Base-by-base conservation (phyloP, 2,888 invertebrate genomes). In the Drosophila atripex region DNA sequence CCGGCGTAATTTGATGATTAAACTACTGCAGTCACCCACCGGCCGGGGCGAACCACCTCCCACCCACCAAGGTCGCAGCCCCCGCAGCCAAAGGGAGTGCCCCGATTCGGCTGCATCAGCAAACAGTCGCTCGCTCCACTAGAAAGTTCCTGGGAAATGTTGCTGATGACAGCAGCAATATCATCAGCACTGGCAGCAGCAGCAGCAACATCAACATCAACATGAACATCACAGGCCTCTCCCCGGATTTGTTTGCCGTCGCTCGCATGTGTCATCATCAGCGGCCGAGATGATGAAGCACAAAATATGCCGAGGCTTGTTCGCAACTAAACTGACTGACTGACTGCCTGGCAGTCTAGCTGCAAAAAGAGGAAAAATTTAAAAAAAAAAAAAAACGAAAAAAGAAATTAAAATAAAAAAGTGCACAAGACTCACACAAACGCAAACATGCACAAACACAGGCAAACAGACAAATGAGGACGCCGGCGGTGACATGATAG, bases 401-500 rank as follows among this genome's bases (percentile, higher is more conserved):
- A 39, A 52, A 16, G 58, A 52, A 41, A 49, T 41, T 65, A 73
- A 58, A 65, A 66, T 77, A 41, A 39, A 41, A 38, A 41, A 41
- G 39, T 41, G 39, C 65, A 71, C 63, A 58, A 7, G 25, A 28
- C 32, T 12, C 16, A 41, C 25, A 50, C 41, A 25, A 6, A 30
- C 25, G 43, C 41, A 21, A 12, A 35, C 41, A 50, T 2, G 14
- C 41, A 61, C 41, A 43, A 35, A 51, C 21, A 21, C 54, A 32
- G 39, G 72, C 78, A 78, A 76, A 76, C 79, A 74, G 76, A 77
- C 84, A 86, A 86, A 86, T 88, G 86, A 86, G 88, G 73, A 86
- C 80, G 88, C 55, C 78, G 70, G 57, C 86, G 80, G 87, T 87
- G 87, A 83, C 85, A 86, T 87, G 87, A 83, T 85, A 82, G 77